These are phyloP conservation scores for Danio tinwini DNA, from an alignment of 2,797 vertebrate genomes.

Conservation along the genomic window DNA sequence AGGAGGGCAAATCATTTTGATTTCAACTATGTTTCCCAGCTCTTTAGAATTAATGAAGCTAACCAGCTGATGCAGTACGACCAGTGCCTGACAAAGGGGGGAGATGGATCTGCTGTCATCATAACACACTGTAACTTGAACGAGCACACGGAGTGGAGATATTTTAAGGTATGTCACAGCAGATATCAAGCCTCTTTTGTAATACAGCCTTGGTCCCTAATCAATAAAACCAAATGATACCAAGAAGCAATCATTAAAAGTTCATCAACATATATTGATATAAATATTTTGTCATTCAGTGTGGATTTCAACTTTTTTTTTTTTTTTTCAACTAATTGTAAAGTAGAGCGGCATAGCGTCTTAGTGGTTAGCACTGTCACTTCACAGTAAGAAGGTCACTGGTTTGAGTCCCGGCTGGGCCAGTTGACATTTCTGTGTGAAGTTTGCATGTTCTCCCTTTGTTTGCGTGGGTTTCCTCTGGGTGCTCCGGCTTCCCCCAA, in stretches of 20 bases:
- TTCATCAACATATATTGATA: not conserved
- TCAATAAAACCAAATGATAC: not conserved
- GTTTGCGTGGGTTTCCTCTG: too few relatives aligned
- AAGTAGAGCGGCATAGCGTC: too few relatives aligned
- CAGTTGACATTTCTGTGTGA: too few relatives aligned
- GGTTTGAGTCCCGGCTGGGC: too few relatives aligned
- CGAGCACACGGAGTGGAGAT: slow-evolving; percentile 94
- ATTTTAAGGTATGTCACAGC: slow-evolving; percentile 87
- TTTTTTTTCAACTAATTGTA: too few relatives aligned
- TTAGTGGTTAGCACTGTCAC: too few relatives aligned
- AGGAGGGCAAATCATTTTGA: not conserved
- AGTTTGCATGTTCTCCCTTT: too few relatives aligned
- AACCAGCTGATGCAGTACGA: slow-evolving; percentile 98
- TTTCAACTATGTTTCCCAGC: slow-evolving; percentile 72
- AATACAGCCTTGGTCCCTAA: not conserved
- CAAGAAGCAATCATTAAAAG: not conserved
- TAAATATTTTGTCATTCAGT: not conserved
- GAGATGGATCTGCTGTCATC: slow-evolving; percentile 86
- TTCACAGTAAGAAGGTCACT: too few relatives aligned
- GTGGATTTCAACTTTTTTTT: too few relatives aligned
- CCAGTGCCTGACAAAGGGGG: slow-evolving; percentile 90
- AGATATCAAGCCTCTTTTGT: not conserved
- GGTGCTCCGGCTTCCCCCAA: too few relatives aligned
- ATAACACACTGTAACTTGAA: slow-evolving; percentile 93
- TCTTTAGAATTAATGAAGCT: slow-evolving; percentile 96